phyloP scores from a whole-genome alignment of 2,113 vertebrate genomes.

The Catagonus wagneri region DNA sequence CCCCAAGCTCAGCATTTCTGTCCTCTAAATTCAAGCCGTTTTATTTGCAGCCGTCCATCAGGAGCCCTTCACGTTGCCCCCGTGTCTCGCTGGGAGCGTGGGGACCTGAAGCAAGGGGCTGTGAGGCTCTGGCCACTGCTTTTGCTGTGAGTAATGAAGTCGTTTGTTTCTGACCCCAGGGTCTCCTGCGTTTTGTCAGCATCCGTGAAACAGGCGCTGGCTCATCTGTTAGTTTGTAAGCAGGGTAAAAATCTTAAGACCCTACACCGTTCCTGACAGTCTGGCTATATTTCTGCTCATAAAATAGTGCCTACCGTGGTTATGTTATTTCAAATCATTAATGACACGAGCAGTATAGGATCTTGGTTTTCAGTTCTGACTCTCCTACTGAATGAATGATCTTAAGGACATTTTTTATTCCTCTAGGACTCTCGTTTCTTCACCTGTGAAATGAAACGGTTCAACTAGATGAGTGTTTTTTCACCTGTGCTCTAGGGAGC shows the following conservation, averaged over 20 bases:
- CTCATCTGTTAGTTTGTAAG: not conserved
- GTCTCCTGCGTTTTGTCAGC: not conserved
- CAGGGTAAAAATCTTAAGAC: not conserved
- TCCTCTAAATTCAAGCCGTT: not conserved
- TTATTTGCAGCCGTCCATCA: not conserved
- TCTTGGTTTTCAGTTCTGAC: not conserved
- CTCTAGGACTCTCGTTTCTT: not conserved
- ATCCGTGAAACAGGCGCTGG: not conserved
- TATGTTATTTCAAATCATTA: constrained; percentile 35
- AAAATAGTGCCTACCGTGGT: not conserved
- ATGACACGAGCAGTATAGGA: not conserved
- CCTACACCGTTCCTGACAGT: not conserved
- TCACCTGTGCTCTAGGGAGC: not conserved
- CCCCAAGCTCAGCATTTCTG: not conserved
- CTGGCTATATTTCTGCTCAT: constrained; percentile 17
- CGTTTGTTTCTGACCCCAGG: not conserved
- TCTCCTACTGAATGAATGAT: not conserved
- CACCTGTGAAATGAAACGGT: not conserved
- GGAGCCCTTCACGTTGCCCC: not conserved
- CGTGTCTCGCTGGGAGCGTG: not conserved
- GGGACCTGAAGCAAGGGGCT: not conserved
- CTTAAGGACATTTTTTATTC: not conserved
- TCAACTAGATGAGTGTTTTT: not conserved
- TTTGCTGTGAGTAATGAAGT: not conserved
- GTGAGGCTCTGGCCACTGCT: not conserved